These are phyloP conservation scores for Vanessa tameamea DNA, from an alignment of 1,140 invertebrate genomes.

Conservation along the genomic window DNA sequence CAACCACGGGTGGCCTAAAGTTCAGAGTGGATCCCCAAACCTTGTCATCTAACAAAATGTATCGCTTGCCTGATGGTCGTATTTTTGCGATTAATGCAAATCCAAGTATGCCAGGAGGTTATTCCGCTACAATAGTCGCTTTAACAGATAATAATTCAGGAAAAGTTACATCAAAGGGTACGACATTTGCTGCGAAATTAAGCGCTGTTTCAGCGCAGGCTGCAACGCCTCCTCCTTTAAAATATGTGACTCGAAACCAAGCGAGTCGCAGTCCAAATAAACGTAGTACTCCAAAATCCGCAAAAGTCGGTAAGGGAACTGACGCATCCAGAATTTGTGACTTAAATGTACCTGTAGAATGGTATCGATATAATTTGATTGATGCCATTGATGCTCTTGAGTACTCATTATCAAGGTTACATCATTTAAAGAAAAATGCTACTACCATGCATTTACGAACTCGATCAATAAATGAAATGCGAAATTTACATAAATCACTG, in stretches of 20 bases:
- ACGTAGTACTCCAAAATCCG: constrained; percentile 40
- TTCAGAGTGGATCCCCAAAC: constrained; percentile 79
- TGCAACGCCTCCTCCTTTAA: constrained; percentile 33
- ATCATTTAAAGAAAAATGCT: constrained; percentile 70
- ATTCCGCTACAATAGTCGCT: constrained; percentile 78
- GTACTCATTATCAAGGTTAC: constrained; percentile 66
- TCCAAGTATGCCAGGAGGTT: constrained; percentile 76
- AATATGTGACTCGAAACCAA: constrained; percentile 17
- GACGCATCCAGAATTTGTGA: constrained; percentile 52
- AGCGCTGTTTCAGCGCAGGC: constrained; percentile 49
- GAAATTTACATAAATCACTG: constrained; percentile 61
- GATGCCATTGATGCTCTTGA: constrained; percentile 75
- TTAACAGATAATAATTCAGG: constrained; percentile 51
- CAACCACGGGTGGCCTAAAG: constrained; percentile 72
- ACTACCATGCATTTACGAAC: constrained; percentile 62
- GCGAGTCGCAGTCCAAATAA: constrained; percentile 35
- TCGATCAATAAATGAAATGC: constrained; percentile 68
- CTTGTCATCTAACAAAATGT: constrained; percentile 78
- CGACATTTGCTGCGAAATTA: constrained; percentile 63
- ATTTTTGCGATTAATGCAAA: constrained; percentile 79
- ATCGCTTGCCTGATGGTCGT: constrained; percentile 75
- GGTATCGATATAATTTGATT: constrained; percentile 75
- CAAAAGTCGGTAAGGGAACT: constrained; percentile 39
- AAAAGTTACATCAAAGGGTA: constrained; percentile 48
- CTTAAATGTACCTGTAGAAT: constrained; percentile 69